A percentile compares a stretch with the other conserved stretches of the same genome.
Evolutionary conservation across 2,888 invertebrate species (phyloP).

Genomic region (Agriopis leucophaearia): DNA sequence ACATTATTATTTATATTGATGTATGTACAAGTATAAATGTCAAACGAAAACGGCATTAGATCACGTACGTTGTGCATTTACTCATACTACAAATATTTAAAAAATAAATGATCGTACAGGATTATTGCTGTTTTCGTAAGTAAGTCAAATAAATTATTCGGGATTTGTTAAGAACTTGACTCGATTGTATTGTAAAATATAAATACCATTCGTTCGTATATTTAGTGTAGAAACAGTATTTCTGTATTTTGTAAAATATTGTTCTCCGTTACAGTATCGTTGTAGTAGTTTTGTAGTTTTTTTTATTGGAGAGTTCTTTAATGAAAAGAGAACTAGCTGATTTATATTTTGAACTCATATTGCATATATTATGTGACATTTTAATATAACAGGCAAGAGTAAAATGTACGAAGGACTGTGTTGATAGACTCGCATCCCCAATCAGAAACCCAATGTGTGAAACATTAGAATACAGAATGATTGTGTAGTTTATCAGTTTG

Average conservation of each 20-base stretch:
- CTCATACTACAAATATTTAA: constrained; percentile 55
- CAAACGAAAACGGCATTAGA: constrained; percentile 68
- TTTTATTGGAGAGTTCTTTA: constrained; percentile 71
- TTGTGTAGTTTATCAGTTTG: background rate
- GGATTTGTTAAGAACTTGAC: constrained; percentile 64
- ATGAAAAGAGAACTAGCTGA: constrained; percentile 48
- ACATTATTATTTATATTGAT: constrained; percentile 54
- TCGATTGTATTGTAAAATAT: constrained; percentile 64
- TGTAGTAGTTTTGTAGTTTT: constrained; percentile 69
- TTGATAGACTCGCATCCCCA: background rate
- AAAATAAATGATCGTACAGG: constrained; percentile 54
- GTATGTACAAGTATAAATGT: constrained; percentile 60
- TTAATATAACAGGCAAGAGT: constrained; percentile 8
- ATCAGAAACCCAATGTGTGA: background rate
- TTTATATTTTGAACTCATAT: constrained; percentile 13
- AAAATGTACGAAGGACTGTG: constrained; percentile 2
- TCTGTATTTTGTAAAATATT: constrained; percentile 69
- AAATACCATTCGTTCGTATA: constrained; percentile 61
- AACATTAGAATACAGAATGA: background rate
- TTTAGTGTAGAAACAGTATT: constrained; percentile 81
- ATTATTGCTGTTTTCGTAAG: constrained; percentile 69
- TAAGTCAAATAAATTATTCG: constrained; percentile 67
- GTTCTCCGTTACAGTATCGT: constrained; percentile 69
- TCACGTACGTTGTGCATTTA: constrained; percentile 66
- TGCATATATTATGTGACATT: background rate